Evolutionary conservation across 2,113 vertebrate species (phyloP).

Genomic region (Carlito syrichta): DNA sequence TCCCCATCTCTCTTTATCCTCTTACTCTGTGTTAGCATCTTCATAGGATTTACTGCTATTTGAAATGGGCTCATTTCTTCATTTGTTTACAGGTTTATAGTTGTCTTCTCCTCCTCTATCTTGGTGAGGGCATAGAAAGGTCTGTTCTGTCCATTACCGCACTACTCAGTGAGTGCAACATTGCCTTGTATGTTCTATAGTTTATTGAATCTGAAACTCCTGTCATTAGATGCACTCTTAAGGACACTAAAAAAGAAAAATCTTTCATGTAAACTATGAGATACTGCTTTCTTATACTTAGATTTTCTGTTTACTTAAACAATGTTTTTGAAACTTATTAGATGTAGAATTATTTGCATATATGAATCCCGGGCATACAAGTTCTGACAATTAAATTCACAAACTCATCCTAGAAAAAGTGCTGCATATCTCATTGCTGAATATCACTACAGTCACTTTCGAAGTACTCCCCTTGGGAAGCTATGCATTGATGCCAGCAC

Average conservation of each 20-base stretch:
- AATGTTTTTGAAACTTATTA: neutral
- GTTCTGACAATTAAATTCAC: too few species aligned
- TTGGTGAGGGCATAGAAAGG: neutral
- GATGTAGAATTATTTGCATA: neutral
- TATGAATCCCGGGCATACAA: neutral
- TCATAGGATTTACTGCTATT: neutral
- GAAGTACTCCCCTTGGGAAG: too few species aligned
- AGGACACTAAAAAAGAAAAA: neutral
- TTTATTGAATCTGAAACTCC: neutral
- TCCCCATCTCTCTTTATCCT: neutral
- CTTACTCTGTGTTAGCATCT: neutral
- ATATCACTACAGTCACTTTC: too few species aligned
- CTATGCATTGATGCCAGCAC: too few species aligned
- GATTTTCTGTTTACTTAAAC: neutral
- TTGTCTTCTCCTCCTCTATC: neutral
- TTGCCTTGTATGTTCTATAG: neutral
- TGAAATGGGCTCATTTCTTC: neutral
- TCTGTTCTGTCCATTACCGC: neutral
- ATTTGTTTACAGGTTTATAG: neutral
- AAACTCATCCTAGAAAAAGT: too few species aligned
- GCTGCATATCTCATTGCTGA: too few species aligned
- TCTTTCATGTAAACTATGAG: neutral
- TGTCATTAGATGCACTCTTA: neutral
- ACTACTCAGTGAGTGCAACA: neutral
- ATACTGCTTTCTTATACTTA: neutral